Conservation (phyloP, 2,888 invertebrate genomes). For the Eupithecia inturbata region DNA sequence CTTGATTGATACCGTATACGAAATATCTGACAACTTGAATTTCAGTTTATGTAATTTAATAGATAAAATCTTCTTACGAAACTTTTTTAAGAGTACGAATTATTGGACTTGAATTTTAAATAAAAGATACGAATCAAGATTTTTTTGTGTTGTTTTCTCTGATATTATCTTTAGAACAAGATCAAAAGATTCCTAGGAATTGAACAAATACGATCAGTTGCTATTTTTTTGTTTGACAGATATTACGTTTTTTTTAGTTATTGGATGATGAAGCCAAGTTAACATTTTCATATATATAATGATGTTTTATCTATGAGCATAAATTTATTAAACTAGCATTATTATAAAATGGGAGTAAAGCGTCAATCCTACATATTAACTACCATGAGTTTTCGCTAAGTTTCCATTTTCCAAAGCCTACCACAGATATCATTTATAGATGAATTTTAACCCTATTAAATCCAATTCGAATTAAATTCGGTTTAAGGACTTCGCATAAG, state of each 20-base stretch:
- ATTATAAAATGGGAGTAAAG: background rate
- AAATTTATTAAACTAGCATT: background rate
- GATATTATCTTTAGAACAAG: background rate
- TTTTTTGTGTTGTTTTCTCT: background rate
- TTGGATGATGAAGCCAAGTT: background rate
- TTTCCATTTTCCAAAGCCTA: background rate
- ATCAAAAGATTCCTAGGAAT: background rate
- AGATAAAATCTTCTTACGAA: too few relatives aligned
- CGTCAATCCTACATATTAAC: background rate
- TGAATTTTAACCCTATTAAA: conserved; percentile 26
- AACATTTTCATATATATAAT: background rate
- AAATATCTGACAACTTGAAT: conserved; percentile 29
- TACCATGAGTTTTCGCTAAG: background rate
- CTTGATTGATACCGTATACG: background rate
- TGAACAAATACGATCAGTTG: background rate
- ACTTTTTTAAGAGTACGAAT: too few relatives aligned
- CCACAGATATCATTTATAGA: background rate
- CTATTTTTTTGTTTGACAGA: background rate
- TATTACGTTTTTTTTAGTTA: background rate
- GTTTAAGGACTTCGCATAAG: conserved; percentile 42
- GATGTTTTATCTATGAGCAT: background rate
- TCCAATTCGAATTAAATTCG: conserved; percentile 40
- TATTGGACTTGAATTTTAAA: too few relatives aligned
- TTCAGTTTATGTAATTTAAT: background rate
- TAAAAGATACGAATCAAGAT: background rate